Percentiles rank a stretch among this genome's conserved stretches.
phyloP scores from a whole-genome alignment of 2,113 vertebrate species.

The Ranitomeya variabilis region DNA sequence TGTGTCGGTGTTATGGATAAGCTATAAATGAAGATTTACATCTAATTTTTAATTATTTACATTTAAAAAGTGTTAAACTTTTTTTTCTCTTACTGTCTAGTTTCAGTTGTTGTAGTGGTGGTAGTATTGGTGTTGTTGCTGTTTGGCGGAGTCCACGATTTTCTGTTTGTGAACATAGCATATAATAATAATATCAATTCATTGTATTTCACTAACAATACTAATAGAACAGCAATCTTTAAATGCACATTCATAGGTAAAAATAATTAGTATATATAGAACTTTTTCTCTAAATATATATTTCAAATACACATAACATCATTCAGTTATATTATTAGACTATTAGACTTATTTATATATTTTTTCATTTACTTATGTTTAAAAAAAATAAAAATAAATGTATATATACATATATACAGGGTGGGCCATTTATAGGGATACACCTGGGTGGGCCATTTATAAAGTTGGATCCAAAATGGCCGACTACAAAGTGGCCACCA shows the following conservation, averaged over 20 bases:
- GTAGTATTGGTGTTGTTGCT: conserved; percentile 5
- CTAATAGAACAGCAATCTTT: background rate
- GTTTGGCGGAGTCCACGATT: conserved; percentile 33
- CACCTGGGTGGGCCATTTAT: too few relatives aligned
- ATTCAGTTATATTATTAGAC: too few relatives aligned
- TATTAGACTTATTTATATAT: too few relatives aligned
- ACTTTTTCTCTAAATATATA: too few relatives aligned
- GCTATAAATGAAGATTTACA: background rate
- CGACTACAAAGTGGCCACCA: too few relatives aligned
- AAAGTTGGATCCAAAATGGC: too few relatives aligned
- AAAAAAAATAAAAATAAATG: too few relatives aligned
- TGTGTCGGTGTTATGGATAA: background rate
- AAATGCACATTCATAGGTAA: background rate
- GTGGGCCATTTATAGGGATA: too few relatives aligned
- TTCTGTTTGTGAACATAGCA: conserved; percentile 21
- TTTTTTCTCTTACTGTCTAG: conserved; percentile 49
- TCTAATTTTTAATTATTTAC: background rate
- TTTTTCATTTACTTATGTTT: too few relatives aligned
- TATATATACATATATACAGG: too few relatives aligned
- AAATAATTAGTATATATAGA: background rate
- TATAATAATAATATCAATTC: background rate
- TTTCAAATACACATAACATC: too few relatives aligned
- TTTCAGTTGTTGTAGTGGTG: conserved; percentile 21
- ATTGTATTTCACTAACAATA: background rate
- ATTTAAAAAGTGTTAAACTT: background rate